phyloP scores from a whole-genome alignment of 2,113 vertebrate genomes.

The Pan troglodytes region NHGRI_mPanTro3-v2.1_pri NC_072398.2:38445501-38446000 shows the following conservation, averaged over 20 bases:
- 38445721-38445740: not conserved
- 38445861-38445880: not conserved
- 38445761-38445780: not conserved
- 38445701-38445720: not conserved
- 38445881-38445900: not conserved
- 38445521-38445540: slow-evolving; percentile 77
- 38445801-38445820: not conserved
- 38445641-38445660: slow-evolving; percentile 38
- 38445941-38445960: not conserved
- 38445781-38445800: not conserved
- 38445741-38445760: not conserved
- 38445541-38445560: slow-evolving; percentile 68
- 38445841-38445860: not conserved
- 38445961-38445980: not conserved
- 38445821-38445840: not conserved
- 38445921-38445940: not conserved
- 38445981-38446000: not conserved
- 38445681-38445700: not conserved
- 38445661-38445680: slow-evolving; percentile 53
- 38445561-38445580: slow-evolving; percentile 46
- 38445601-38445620: not conserved
- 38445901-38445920: not conserved
- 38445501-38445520: slow-evolving; percentile 76
- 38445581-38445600: not conserved
- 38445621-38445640: slow-evolving; percentile 41